These are phyloP conservation scores for Regulus satrapa DNA, from an alignment of 2,113 vertebrate genomes.

Conservation along the genomic window DNA sequence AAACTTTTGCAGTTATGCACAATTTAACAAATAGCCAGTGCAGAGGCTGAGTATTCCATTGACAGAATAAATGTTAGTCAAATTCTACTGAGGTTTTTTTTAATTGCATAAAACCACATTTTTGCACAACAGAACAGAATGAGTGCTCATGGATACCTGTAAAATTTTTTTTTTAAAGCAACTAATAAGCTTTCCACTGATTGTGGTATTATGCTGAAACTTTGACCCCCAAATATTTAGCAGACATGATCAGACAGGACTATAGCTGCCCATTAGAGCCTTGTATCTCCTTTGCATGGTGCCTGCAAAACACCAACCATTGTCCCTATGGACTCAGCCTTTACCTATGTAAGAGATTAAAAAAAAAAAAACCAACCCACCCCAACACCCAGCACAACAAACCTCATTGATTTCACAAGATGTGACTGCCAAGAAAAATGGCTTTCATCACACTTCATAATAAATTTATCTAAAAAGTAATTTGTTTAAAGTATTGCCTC, in stretches of 20 bases:
- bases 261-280: neutral
- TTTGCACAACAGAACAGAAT: neutral
- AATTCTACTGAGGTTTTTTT: neutral
- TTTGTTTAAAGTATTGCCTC: slow-evolving; percentile 60
- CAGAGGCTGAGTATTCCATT: neutral
- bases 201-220: neutral
- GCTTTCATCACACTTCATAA: slow-evolving; percentile 49
- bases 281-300: neutral
- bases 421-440: slow-evolving; percentile 37
- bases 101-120: neutral
- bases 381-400: neutral
- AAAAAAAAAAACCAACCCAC: neutral
- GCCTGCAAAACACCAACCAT: neutral
- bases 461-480: slow-evolving; percentile 61
- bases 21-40: neutral
- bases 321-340: neutral
- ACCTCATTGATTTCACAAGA: neutral
- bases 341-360: neutral
- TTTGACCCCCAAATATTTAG: neutral
- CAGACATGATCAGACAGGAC: neutral
- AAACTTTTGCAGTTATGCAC: neutral
- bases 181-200: neutral
- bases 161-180: neutral
- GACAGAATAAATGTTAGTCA: neutral
- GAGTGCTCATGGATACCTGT: neutral